These are phyloP conservation scores for Caenorhabditis plicata DNA, from an alignment of 2,888 invertebrate genomes.

Conservation along the genomic window DNA sequence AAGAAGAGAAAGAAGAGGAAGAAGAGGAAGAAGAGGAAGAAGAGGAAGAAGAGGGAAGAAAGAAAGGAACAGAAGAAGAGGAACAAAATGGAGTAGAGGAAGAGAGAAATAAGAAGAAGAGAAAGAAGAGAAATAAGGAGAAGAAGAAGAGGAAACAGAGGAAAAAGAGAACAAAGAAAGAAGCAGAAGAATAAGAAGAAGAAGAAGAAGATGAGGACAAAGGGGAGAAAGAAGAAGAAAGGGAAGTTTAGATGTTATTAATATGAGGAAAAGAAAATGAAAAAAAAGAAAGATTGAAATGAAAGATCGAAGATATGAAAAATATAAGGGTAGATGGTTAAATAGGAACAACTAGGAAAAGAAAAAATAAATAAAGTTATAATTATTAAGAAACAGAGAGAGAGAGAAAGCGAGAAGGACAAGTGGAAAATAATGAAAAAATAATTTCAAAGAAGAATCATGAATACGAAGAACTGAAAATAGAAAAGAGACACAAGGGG, in stretches of 20 bases:
- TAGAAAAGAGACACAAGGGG: too few species aligned
- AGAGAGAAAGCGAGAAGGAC: background rate
- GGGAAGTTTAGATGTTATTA: too few species aligned
- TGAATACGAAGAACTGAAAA: too few species aligned
- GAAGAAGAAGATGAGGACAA: too few species aligned
- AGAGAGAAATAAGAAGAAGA: too few species aligned
- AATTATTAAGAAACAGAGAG: background rate
- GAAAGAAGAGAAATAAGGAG: too few species aligned
- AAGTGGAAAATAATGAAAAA: background rate
- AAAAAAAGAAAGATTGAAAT: background rate
- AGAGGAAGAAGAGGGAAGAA: too few species aligned
- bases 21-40: too few species aligned
- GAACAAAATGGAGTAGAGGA: background rate
- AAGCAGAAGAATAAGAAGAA: too few species aligned
- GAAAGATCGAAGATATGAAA: background rate
- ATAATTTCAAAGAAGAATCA: too few species aligned
- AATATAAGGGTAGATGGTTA: background rate
- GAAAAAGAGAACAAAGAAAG: constrained; percentile 10
- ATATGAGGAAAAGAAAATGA: background rate
- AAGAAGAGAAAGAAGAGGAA: too few species aligned
- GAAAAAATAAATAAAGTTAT: background rate
- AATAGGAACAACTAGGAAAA: constrained; percentile 3
- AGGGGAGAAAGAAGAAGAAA: too few species aligned
- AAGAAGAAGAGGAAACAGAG: background rate
- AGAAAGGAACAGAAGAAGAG: constrained; percentile 2